Evolutionary conservation across 2,888 invertebrate species (phyloP), one percentile per base, ranked within the genome.

Genomic region (Allolobophora icterica): DNA sequence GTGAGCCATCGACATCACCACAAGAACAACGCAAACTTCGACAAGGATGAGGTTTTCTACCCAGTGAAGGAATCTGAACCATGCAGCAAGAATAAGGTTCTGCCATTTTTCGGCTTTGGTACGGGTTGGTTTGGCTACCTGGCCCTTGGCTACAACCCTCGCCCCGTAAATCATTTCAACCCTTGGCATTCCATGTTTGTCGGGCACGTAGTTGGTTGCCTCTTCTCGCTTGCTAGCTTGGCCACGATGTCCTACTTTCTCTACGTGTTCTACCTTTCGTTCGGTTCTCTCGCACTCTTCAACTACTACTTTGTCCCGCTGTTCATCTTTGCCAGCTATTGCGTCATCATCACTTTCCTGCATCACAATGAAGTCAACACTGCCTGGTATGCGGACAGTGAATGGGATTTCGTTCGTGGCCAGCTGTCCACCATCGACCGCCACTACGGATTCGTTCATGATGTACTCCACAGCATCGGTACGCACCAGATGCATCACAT

Each of bases 341-440:
- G 93, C 15, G 94, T 95, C 33, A 93, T 94, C 91, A 94, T 95
- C 90, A 95, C 95, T 11, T 94, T 95, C 91, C 93, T 95, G 35
- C 95, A 95, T 91, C 95, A 95, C 93, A 94, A 93, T 30, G 95
- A 95, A 93, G 99, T 99, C 58, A 94, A 93, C 42, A 93, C 94
- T n/a, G 94, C 95, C 0, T 95, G 95, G 95, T 94, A 94, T 91
- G 92, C 93, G 45, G 93, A 94, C 91, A 92, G 92, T 34, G 92
- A 93, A 89, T 95, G 95, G 95, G 93, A 93, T 91, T 94, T 94
- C 92, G 95, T 95, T 30, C 93, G 94, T 33, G 95, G 95, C n/a
- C 94, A 95, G 92, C 93, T 95, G 52, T 94, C 94, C 90, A 94
- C 94, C 6, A 93, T 95, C 13, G 95, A 95, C 92, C 93, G 95